Percentiles rank a stretch among this genome's conserved stretches.
These are phyloP conservation scores for Oedothorax gibbosus DNA, from an alignment of 1,140 invertebrate genomes.

Conservation along the genomic window DNA sequence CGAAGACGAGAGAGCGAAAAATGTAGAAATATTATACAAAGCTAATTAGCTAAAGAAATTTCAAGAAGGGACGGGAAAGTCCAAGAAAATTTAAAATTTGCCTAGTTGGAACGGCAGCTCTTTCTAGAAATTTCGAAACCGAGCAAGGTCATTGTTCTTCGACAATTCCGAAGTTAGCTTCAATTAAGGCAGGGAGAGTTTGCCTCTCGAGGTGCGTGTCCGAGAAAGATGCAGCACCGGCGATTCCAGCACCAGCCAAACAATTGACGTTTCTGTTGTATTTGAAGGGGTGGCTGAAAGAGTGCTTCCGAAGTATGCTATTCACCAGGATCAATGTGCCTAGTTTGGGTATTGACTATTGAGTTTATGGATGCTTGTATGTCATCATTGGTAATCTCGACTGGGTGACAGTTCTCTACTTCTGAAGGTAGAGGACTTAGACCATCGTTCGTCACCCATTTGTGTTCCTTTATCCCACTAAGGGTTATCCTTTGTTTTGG, in stretches of 20 bases:
- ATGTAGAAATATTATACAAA: no score
- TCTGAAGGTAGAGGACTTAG: conserved; percentile 80
- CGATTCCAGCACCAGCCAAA: neutral
- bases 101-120: neutral
- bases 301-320: conserved; percentile 94
- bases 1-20: no score
- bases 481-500: conserved; percentile 83
- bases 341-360: conserved; percentile 91
- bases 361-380: conserved; percentile 88
- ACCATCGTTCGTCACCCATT: conserved; percentile 89
- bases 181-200: conserved; percentile 43
- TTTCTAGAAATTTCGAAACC: neutral
- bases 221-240: conserved; percentile 15
- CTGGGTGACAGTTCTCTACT: conserved; percentile 85
- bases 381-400: conserved; percentile 95
- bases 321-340: conserved; percentile 94
- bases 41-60: no score
- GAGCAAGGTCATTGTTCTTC: conserved; percentile 18
- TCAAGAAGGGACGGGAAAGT: no score
- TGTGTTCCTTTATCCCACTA: conserved; percentile 86
- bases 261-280: conserved; percentile 18
- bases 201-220: conserved; percentile 45
- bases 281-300: conserved; percentile 80
- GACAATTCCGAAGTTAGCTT: conserved; percentile 18
- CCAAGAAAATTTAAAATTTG: neutral